Base-by-base conservation (phyloP, 2,113 vertebrate genomes). In the Pontoporia blainvillei region DNA sequence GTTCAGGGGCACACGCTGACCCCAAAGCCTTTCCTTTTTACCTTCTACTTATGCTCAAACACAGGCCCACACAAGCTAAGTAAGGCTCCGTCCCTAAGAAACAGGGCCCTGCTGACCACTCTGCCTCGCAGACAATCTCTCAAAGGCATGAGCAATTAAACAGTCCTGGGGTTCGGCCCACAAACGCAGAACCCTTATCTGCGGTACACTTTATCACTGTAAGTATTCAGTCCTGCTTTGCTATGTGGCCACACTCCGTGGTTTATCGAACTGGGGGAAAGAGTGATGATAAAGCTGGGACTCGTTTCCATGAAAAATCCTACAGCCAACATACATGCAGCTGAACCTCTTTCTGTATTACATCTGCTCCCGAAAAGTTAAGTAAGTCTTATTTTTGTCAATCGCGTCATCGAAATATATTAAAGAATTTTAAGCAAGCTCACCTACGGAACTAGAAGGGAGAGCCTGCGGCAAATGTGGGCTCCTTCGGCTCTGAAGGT, bases 301-400 rank as follows among this genome's bases (percentile, higher is more conserved):
- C 34, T 59, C 36, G 34, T 31, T 67, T 71, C 78, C 20, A 4
- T 9, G n/a, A 92, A 36, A 78, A 88, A 69, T 23, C 36, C 61
- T 44, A 3, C 0, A 36, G 8, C 13, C 14, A n/a, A 25, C 0
- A 0, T 27, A 3, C 25, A 6, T 6, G 13, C 4, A 59, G 36
- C 25, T 18, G 25, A 15, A 62, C 21, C 29, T 64, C 75, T 27
- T 73, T 27, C 34, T 27, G 44, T 39, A 46, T 44, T 31, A 49
- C 29, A 23, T 2, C 6, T 66, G 31, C 34, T 73, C 39, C 76
- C 29, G 2, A 7, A 69, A 93, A 67, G 29, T 17, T 61, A 64
- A 84, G 41, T 29, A 86, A 66, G 67, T 76, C 57, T 41, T 4
- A 31, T 27, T 85, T 73, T 36, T 85, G 73, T 34, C 83, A 86